These are phyloP conservation scores for Ptychoptera albimana DNA, from an alignment of 2,888 invertebrate species.

Conservation along the genomic window DNA sequence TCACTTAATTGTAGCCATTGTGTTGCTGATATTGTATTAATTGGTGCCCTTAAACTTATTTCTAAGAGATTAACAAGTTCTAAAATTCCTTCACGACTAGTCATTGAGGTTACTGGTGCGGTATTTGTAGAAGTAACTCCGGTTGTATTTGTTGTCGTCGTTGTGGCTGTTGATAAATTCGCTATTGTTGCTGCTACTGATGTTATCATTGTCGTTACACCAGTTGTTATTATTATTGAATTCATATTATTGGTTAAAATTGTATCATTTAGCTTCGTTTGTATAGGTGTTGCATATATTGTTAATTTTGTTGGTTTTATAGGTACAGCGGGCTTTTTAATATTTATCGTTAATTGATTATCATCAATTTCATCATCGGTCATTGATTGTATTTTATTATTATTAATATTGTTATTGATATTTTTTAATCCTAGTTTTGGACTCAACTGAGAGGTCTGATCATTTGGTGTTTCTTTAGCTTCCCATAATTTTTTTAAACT, in stretches of 20 bases:
- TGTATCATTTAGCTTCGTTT: constrained; percentile 19
- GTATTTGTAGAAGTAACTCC: neutral
- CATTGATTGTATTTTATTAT: neutral
- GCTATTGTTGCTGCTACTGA: constrained; percentile 3
- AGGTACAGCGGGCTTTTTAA: constrained; percentile 52
- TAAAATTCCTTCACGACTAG: constrained; percentile 39
- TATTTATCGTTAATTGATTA: constrained; percentile 8
- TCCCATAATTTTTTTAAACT: constrained; percentile 89
- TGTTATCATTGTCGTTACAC: constrained; percentile 15
- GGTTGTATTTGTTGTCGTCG: constrained; percentile 24
- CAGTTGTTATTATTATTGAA: constrained; percentile 34
- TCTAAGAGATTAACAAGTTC: constrained; percentile 51
- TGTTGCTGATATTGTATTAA: constrained; percentile 35
- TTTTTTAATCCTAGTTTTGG: constrained; percentile 44
- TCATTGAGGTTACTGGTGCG: constrained; percentile 32
- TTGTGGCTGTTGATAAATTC: constrained; percentile 8
- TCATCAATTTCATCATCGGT: constrained; percentile 10
- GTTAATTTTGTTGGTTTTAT: constrained; percentile 48
- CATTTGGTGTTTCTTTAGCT: constrained; percentile 41
- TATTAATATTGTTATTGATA: constrained; percentile 18
- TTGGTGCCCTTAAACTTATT: constrained; percentile 41
- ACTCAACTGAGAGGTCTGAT: constrained; percentile 41
- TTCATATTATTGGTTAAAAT: constrained; percentile 37
- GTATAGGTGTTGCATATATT: constrained; percentile 61
- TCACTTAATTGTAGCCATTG: constrained; percentile 67